Percentiles rank a stretch among this genome's conserved stretches.
These are phyloP conservation scores for Ommatoiulus sabulosus DNA, from an alignment of 2,888 invertebrate genomes.

Conservation along the genomic window DNA sequence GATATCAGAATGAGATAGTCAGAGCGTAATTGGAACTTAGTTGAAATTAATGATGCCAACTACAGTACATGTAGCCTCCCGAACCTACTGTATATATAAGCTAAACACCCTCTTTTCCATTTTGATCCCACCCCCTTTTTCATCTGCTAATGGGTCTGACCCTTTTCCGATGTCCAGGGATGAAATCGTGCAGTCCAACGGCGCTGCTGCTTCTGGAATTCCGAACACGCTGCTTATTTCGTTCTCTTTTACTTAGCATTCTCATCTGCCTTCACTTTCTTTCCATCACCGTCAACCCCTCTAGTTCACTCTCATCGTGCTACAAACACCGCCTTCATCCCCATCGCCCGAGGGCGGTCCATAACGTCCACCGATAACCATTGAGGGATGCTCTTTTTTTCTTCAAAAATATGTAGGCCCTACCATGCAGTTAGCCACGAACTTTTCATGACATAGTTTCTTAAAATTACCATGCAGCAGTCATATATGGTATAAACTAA, in stretches of 20 bases:
- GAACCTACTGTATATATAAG: neutral
- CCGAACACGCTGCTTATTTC: constrained; percentile 36
- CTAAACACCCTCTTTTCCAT: neutral
- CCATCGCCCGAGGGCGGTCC: neutral
- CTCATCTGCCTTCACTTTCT: constrained; percentile 28
- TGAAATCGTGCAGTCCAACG: neutral
- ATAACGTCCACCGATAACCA: neutral
- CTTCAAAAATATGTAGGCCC: no score
- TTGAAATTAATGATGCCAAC: neutral
- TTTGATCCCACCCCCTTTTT: neutral
- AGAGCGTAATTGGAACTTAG: neutral
- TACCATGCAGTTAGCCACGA: no score
- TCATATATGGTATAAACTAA: no score
- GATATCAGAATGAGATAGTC: neutral
- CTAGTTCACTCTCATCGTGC: neutral
- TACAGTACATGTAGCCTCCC: neutral
- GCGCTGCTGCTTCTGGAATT: neutral
- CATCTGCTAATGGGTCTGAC: neutral
- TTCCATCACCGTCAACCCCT: constrained; percentile 30
- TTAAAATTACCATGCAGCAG: no score
- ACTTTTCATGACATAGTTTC: no score
- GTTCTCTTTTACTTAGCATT: constrained; percentile 36
- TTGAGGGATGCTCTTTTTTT: neutral
- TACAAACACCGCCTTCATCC: neutral
- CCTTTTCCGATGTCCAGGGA: neutral